Conservation (phyloP, 2,888 invertebrate species). For the Euplagia quadripunctaria region DNA sequence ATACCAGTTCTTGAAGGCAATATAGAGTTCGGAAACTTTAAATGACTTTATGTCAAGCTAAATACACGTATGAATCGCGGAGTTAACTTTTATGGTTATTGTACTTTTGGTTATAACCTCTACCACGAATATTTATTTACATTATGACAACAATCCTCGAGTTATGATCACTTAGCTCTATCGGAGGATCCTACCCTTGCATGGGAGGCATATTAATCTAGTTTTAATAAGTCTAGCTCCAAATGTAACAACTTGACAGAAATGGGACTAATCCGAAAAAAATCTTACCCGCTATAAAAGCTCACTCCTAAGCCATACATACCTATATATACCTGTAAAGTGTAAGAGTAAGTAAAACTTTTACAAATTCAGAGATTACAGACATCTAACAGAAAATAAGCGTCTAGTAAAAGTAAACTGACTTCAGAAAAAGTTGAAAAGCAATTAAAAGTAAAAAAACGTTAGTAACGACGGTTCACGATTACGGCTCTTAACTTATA, state of each 20-base stretch:
- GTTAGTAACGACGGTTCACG: conserved; percentile 8
- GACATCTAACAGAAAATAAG: background rate
- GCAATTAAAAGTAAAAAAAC: conserved; percentile 26
- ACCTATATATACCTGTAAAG: background rate
- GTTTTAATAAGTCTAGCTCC: background rate
- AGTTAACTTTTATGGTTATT: background rate
- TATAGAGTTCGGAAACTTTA: background rate
- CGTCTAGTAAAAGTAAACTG: background rate
- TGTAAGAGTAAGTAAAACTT: no score
- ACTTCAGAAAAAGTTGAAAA: conserved; percentile 13
- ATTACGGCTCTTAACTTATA: conserved; percentile 13
- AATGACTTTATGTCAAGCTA: background rate
- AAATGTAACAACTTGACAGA: background rate
- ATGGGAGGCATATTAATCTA: background rate
- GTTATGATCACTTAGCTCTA: background rate
- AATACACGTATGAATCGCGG: background rate
- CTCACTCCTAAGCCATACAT: background rate
- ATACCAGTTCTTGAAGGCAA: background rate
- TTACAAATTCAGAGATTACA: no score
- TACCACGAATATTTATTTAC: background rate
- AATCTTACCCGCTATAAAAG: background rate
- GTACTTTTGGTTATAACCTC: background rate
- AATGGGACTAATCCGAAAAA: background rate
- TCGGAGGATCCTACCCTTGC: no score
- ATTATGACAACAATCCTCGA: background rate